Percentiles rank a stretch among this genome's conserved stretches.
These are phyloP conservation scores for Orycteropus afer DNA, from an alignment of 2,113 vertebrate species.

Conservation along the genomic window DNA sequence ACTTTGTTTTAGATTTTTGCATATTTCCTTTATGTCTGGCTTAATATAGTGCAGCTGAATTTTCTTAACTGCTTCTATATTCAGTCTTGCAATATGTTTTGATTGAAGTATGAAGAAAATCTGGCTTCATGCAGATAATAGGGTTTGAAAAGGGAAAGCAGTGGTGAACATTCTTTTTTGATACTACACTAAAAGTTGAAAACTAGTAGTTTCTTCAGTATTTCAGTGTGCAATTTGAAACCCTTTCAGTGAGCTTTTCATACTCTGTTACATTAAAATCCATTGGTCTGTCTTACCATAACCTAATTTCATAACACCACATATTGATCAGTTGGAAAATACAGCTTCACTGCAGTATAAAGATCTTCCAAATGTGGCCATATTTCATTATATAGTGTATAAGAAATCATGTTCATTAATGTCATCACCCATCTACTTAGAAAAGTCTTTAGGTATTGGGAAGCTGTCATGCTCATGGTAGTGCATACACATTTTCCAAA, in stretches of 20 bases:
- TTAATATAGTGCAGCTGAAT: neutral
- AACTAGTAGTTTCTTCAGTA: conserved; percentile 19
- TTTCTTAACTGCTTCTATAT: neutral
- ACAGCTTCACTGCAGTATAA: neutral
- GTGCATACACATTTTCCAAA: neutral
- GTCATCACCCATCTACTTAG: neutral
- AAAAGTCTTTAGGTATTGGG: neutral
- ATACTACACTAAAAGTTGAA: neutral
- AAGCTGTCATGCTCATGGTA: neutral
- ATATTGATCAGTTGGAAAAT: neutral
- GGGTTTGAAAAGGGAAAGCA: neutral
- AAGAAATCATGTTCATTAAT: neutral
- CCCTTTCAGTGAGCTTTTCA: neutral
- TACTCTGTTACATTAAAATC: neutral
- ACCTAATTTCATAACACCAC: neutral
- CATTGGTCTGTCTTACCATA: neutral
- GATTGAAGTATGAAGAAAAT: neutral
- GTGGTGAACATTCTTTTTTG: neutral
- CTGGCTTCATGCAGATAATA: neutral
- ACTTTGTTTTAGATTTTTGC: neutral
- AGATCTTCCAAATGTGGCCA: neutral
- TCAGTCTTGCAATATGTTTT: neutral
- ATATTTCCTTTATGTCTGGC: neutral
- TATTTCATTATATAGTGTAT: conserved; percentile 23
- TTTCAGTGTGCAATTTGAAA: neutral